These are phyloP conservation scores for Aix galericulata DNA, from an alignment of 2,113 vertebrate genomes.

Conservation along the genomic window DNA sequence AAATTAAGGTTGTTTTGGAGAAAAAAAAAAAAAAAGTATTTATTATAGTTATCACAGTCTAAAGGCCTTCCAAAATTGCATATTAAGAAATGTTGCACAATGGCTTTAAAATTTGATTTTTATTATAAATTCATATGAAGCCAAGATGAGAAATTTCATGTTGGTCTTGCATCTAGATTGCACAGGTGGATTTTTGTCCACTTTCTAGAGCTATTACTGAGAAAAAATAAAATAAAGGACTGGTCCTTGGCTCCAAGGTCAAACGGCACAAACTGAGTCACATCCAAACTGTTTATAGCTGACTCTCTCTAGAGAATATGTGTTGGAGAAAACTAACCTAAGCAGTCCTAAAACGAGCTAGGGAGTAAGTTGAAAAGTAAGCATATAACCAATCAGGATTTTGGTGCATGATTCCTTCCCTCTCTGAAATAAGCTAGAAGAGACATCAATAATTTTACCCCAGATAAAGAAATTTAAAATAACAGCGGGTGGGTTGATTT, in stretches of 20 bases:
- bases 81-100: not conserved
- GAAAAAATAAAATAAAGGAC: not conserved
- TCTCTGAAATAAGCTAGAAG: not conserved
- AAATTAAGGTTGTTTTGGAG: no score
- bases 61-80: not conserved
- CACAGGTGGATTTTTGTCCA: not conserved
- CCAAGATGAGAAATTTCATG: not conserved
- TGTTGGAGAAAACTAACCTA: not conserved
- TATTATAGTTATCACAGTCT: not conserved
- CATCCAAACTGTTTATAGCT: not conserved
- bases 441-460: accelerated
- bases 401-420: not conserved
- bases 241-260: not conserved
- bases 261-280: not conserved
- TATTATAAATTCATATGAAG: not conserved
- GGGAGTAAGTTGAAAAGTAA: not conserved
- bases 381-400: not conserved
- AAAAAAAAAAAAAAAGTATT: not conserved
- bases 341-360: not conserved
- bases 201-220: not conserved
- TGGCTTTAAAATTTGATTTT: not conserved
- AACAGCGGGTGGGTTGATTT: not conserved
- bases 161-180: not conserved
- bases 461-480: not conserved
- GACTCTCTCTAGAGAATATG: not conserved